Evolutionary conservation across 2,888 invertebrate species (phyloP).

Genomic region (Prenolepis imparis): DNA sequence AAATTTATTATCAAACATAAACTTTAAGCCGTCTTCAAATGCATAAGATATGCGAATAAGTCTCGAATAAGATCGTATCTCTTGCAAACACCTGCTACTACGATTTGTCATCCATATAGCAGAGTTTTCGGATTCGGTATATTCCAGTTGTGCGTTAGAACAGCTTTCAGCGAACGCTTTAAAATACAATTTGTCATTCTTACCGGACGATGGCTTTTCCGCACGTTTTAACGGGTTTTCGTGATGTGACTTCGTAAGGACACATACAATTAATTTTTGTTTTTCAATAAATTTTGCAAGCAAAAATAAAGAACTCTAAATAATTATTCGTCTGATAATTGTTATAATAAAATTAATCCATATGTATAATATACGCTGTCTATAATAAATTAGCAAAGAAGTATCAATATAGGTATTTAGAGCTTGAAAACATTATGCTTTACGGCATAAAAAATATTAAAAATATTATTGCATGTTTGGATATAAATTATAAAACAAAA

Average conservation of each 20-base stretch:
- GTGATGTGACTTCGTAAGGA: conserved; percentile 57
- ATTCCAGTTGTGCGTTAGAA: conserved; percentile 73
- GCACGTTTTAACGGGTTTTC: conserved; percentile 56
- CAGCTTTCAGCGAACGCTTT: conserved; percentile 77
- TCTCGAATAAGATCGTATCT: conserved; percentile 72
- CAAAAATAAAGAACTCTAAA: neutral
- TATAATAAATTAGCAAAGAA: neutral
- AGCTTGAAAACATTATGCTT: neutral
- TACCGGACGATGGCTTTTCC: conserved; percentile 72
- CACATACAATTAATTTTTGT: conserved; percentile 60
- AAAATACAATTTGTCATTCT: conserved; percentile 78
- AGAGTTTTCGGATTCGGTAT: conserved; percentile 75
- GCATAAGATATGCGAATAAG: conserved; percentile 72
- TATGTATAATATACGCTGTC: neutral
- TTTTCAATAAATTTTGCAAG: conserved; percentile 48
- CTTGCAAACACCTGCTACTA: conserved; percentile 77
- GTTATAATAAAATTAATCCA: neutral
- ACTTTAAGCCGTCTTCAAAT: conserved; percentile 58
- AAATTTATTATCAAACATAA: conserved; percentile 65
- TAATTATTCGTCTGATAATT: neutral
- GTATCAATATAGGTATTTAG: neutral
- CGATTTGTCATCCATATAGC: conserved; percentile 78
- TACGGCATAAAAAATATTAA: neutral
- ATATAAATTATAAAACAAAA: neutral
- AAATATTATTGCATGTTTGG: neutral